Base-by-base conservation (phyloP, 2,797 vertebrate species). In the Pteronotus mesoamericanus region DNA sequence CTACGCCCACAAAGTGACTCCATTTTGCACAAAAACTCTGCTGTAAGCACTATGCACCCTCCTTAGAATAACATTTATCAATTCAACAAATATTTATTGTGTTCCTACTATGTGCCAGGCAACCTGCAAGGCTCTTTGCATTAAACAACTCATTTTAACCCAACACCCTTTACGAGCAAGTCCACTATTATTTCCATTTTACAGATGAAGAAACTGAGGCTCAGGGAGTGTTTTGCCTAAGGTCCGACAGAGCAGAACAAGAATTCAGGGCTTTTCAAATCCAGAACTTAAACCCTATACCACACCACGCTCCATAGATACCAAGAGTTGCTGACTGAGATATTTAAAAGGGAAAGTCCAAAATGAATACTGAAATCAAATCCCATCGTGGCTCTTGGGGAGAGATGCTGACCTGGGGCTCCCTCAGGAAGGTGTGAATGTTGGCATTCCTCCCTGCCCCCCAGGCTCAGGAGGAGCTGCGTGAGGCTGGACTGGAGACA, bases 121-220 rank as follows among this genome's bases (percentile, higher is more conserved):
- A 32, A 26, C 37, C 44, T 53, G 14, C 42, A n/a, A 39, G 53
- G 61, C 24, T 29, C 51, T 59, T 48, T 18, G 34, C 37, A 1
- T 4, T 24, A 61, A 44, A 83, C 72, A 5, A 42, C 86, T 84
- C n/a, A 51, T 87, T 74, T 64, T 75, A 94, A 94, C 72, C 15
- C 84, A 1, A 0, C 51, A 24, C 6, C 19, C 61, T 29, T 42
- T 39, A 55, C 1, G 3, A 29, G 34, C 2, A 24, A 79, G 22
- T 46, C 89, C 15, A 9, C 74, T 75, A 8, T 75, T 42, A 55
- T 72, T 64, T 89, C 85, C 69, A 68, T 51, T 75, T 92, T 69
- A 88, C 42, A 68, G 90, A 59, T 48, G 74, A 94, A 91, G 34
- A 96, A 77, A 95, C 78, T 44, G 94, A 91, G 92, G 57, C 34